Conservation (phyloP, 2,113 vertebrate species). For the Nothocercus nigrocapillus region DNA sequence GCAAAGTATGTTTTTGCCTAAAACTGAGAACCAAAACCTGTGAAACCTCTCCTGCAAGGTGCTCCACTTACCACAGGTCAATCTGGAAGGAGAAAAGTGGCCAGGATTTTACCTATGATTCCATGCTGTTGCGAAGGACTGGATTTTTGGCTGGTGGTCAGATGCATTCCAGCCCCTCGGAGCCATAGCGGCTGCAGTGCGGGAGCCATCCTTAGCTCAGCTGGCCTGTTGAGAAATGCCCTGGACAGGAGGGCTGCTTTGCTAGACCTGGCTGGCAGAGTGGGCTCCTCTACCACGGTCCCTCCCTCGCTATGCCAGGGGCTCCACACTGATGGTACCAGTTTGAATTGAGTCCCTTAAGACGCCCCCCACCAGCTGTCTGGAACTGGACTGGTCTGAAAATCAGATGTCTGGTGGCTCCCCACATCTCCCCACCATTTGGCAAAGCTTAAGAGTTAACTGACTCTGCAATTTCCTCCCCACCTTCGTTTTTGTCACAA, state of each 20-base stretch:
- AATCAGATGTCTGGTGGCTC: not conserved
- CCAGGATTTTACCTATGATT: not conserved
- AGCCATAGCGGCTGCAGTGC: not conserved
- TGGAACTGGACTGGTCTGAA: not conserved
- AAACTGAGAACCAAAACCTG: slow-evolving; percentile 10
- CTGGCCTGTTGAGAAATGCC: not conserved
- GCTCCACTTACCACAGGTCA: accelerated
- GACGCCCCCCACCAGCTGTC: not conserved
- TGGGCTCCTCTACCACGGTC: not conserved
- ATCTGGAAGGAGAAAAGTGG: not conserved
- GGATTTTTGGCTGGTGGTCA: not conserved
- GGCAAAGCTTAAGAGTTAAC: not conserved
- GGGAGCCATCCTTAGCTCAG: accelerated
- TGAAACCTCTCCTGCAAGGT: not conserved
- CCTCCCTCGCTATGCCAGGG: not conserved
- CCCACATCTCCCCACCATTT: not conserved
- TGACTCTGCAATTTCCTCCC: not conserved
- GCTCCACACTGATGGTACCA: not conserved
- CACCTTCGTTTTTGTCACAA: not conserved
- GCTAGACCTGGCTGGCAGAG: not conserved
- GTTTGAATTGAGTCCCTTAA: accelerated
- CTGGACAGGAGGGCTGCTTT: accelerated
- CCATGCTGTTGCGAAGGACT: not conserved
- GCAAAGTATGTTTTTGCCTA: not conserved
- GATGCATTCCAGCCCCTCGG: not conserved